Evolutionary conservation across 1,140 invertebrate genomes (phyloP).

Genomic region (Cepaea nemoralis): DNA sequence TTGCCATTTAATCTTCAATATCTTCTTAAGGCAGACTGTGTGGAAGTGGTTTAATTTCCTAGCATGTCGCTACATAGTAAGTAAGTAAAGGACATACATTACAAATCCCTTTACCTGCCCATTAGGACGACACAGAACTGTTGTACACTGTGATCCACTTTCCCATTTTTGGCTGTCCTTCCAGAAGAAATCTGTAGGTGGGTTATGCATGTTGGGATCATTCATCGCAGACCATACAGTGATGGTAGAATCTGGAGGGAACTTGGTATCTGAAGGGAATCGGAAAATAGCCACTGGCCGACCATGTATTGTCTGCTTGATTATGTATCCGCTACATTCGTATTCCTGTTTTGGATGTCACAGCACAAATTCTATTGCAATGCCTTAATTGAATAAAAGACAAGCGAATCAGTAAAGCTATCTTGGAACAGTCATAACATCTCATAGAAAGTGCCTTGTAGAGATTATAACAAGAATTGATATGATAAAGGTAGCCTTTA

Average conservation of each 20-base stretch:
- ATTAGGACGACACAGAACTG: slow-evolving; percentile 70
- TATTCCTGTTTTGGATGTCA: slow-evolving; percentile 55
- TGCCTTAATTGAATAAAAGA: too few species aligned
- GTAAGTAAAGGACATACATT: too few species aligned
- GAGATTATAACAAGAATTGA: too few species aligned
- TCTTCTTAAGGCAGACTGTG: too few species aligned
- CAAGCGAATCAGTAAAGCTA: too few species aligned
- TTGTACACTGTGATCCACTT: slow-evolving; percentile 70
- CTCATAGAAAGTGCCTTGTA: too few species aligned
- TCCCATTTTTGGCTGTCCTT: slow-evolving; percentile 71
- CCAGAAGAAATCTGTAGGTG: slow-evolving; percentile 70
- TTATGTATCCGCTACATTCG: slow-evolving; percentile 69
- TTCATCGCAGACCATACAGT: slow-evolving; percentile 68
- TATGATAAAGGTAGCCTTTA: too few species aligned
- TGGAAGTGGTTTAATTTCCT: too few species aligned
- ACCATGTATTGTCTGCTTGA: slow-evolving; percentile 70
- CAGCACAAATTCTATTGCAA: neutral
- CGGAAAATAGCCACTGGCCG: slow-evolving; percentile 70
- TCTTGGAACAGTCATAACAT: too few species aligned
- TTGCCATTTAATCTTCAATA: too few species aligned
- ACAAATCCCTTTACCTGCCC: slow-evolving; percentile 64
- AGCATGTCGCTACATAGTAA: too few species aligned
- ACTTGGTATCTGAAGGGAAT: slow-evolving; percentile 66
- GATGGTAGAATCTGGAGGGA: slow-evolving; percentile 62
- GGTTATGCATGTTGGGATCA: slow-evolving; percentile 66